These are phyloP conservation scores for Stichodactyla helianthus DNA, from an alignment of 64 coral and sea anemone species.

Conservation along the genomic window DNA sequence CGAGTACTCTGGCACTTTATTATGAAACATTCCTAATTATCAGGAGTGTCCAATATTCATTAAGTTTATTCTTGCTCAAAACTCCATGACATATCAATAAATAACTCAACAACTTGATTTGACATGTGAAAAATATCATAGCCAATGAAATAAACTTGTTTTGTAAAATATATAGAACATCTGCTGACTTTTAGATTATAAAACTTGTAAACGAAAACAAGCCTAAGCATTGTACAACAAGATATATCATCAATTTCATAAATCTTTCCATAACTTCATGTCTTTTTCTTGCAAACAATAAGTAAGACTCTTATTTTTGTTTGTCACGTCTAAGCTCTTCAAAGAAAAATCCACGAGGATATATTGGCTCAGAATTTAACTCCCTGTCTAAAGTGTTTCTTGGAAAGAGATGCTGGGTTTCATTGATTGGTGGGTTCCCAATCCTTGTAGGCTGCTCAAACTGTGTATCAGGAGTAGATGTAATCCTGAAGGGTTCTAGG, in stretches of 20 bases:
- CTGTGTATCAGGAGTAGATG: background rate
- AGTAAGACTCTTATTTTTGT: background rate
- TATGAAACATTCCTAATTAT: slow-evolving; percentile 34
- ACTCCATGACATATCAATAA: slow-evolving; percentile 28
- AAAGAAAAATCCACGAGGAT: slow-evolving; percentile 5
- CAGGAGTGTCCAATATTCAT: slow-evolving; percentile 23
- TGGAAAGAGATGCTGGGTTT: background rate
- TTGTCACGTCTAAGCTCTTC: slow-evolving; percentile 7
- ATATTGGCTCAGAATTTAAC: background rate
- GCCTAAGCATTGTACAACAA: background rate
- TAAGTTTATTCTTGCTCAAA: slow-evolving; percentile 30
- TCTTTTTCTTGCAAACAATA: background rate
- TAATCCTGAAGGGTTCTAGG: background rate
- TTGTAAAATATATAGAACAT: slow-evolving; percentile 31
- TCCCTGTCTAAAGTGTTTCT: background rate
- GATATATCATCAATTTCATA: background rate
- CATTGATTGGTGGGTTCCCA: background rate
- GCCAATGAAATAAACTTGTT: slow-evolving; percentile 24
- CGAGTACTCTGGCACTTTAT: slow-evolving; percentile 9
- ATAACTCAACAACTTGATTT: slow-evolving; percentile 31
- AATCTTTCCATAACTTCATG: no score
- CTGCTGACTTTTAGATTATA: background rate
- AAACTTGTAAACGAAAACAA: background rate
- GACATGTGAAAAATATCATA: slow-evolving; percentile 43
- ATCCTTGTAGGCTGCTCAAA: background rate